Conservation (phyloP, 2,113 vertebrate species). For the Istiophorus platypterus region DNA sequence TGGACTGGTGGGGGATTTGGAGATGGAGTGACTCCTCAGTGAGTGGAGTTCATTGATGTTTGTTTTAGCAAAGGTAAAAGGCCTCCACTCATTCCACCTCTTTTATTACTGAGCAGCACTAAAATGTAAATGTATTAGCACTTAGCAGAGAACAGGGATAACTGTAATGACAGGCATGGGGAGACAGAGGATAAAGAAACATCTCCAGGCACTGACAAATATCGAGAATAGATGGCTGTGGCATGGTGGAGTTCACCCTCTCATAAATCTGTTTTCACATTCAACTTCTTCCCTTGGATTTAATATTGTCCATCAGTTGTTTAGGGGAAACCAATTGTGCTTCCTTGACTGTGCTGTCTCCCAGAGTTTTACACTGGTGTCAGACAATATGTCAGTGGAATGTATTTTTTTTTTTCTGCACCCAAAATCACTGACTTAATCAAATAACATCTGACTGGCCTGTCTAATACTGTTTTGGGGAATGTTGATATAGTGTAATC, state of each 20-base stretch:
- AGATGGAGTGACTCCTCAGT: constrained; percentile 45
- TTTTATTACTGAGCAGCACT: constrained; percentile 79
- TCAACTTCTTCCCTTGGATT: constrained; percentile 73
- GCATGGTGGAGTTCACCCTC: constrained; percentile 67
- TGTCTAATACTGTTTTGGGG: constrained; percentile 61
- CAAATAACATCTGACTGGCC: constrained; percentile 53
- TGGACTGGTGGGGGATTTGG: constrained; percentile 39
- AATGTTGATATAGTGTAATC: constrained; percentile 75
- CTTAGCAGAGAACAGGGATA: constrained; percentile 75
- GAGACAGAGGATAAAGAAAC: constrained; percentile 62
- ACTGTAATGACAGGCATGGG: constrained; percentile 57
- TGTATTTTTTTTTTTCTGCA: constrained; percentile 76
- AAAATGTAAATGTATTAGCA: constrained; percentile 82
- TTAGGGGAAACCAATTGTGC: constrained; percentile 79
- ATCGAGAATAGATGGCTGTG: constrained; percentile 73
- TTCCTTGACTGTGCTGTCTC: constrained; percentile 76
- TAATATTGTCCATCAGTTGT: constrained; percentile 76
- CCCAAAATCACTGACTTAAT: constrained; percentile 63
- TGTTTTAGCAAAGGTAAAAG: constrained; percentile 71
- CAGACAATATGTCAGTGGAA: constrained; percentile 74
- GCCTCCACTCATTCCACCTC: constrained; percentile 70
- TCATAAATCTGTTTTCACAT: constrained; percentile 80
- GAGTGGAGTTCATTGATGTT: constrained; percentile 68
- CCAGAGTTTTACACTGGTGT: constrained; percentile 65
- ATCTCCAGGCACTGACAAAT: constrained; percentile 58